Base-by-base conservation (phyloP, 2,113 vertebrate species). In the Psettodes erumei region DNA sequence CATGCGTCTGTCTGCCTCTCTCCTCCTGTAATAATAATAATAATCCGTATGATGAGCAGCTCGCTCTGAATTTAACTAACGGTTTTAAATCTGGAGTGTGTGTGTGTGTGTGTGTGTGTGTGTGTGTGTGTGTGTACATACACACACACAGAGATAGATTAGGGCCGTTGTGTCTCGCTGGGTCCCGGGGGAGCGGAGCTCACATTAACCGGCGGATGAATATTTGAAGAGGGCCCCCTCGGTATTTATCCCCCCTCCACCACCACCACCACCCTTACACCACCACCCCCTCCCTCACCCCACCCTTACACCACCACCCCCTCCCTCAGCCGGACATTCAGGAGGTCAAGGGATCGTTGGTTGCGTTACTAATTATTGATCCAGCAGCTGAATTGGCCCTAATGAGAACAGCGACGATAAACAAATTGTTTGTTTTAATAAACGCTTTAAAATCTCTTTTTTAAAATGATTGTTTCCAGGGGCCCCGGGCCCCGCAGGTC, bases 171-270 rank as follows among this genome's bases (percentile, higher is more conserved):
- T 94, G 95, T 94, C 93, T 95, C 94, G 95, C 94, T 87, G 90
- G 48, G 93, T 96, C 97, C 95, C 96, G 86, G 89, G 96, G 97
- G 97, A 92, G 89, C 93, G 91, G 88, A 90, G 95, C 96, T 98
- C 96, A 95, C 96, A 96, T 96, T 97, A 97, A 96, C 95, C 95
- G 95, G 96, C 96, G 96, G 97, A 99, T 98, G 97, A 98, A 98
- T 98, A 98, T 99, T 98, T 98, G 96, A 99, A 96, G 96, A 97
- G 97, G 94, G n/a, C n/a, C 88, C 89, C 84, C 86, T 89, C 83
- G 94, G 95, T 96, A 96, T 96, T 96, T 96, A 96, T 96, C 95
- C 92, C 93, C 94, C 94, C 93, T 93, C 85, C 66, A 78, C 35
- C 60, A n/a, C 21, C 66, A 8, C 55, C n/a, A 72, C 18, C 59